Conservation (phyloP, 2,888 invertebrate genomes). For the Andricus quercusramuli region DNA sequence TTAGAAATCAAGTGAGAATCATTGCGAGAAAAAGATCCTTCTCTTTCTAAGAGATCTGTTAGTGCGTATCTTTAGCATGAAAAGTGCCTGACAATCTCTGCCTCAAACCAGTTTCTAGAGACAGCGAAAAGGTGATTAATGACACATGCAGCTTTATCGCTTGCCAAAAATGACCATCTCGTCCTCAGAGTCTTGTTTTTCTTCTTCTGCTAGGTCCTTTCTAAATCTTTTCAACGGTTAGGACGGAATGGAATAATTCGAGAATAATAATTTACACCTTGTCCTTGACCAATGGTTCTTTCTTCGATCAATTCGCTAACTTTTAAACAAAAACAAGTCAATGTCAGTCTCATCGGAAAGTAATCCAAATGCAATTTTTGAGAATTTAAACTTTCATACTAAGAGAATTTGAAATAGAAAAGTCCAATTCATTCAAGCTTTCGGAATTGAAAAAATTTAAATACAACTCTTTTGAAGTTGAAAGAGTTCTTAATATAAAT, state of each 20-base stretch:
- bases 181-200: constrained; percentile 5
- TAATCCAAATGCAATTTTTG: background rate
- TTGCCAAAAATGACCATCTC: constrained; percentile 22
- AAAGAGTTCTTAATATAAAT: too few relatives aligned
- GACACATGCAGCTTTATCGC: constrained; percentile 21
- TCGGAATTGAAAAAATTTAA: too few relatives aligned
- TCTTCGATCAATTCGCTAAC: background rate
- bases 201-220: background rate
- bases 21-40: background rate
- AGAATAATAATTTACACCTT: constrained; percentile 12
- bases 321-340: background rate
- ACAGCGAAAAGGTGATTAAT: constrained; percentile 32
- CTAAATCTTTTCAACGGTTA: background rate
- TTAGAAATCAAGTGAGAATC: background rate
- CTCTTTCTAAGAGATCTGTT: background rate
- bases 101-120: constrained; percentile 29
- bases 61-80: background rate
- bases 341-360: background rate
- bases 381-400: too few relatives aligned
- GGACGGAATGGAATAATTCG: background rate
- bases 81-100: constrained; percentile 9
- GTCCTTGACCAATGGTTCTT: constrained; percentile 8
- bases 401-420: too few relatives aligned
- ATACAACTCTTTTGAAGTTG: too few relatives aligned
- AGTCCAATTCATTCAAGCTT: too few relatives aligned